These are phyloP conservation scores for Threskiornis aethiopicus DNA, from an alignment of 2,797 vertebrate genomes.

Conservation along the genomic window DNA sequence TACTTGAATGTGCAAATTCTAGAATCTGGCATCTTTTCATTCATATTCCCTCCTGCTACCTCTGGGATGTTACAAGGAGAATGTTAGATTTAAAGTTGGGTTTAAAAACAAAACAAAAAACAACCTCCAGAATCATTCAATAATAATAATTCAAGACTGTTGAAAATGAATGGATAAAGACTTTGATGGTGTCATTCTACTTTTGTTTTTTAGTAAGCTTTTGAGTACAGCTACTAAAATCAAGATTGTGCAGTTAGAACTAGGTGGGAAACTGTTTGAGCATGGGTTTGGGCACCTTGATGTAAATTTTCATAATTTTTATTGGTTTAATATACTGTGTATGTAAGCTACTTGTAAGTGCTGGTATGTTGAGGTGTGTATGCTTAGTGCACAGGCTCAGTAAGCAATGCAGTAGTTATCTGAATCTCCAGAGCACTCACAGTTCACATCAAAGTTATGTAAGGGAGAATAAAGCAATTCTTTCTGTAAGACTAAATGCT, in stretches of 20 bases:
- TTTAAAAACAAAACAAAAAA: not conserved
- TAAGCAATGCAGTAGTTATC: not conserved
- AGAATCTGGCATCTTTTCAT: slow-evolving; percentile 5
- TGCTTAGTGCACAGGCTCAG: not conserved
- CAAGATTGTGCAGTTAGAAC: not conserved
- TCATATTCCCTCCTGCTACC: not conserved
- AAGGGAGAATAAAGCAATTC: not conserved
- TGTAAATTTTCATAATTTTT: not conserved
- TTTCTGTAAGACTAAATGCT: not conserved
- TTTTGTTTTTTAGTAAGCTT: not conserved
- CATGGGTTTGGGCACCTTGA: not conserved
- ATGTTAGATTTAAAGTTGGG: not conserved
- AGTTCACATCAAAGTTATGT: not conserved
- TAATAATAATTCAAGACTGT: not conserved
- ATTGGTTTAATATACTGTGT: not conserved
- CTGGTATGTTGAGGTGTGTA: not conserved
- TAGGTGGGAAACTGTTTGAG: not conserved
- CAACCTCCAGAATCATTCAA: not conserved
- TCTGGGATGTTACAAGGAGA: not conserved
- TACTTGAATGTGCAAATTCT: not conserved
- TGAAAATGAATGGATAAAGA: not conserved
- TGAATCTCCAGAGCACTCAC: not conserved
- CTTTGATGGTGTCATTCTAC: not conserved
- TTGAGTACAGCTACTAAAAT: not conserved
- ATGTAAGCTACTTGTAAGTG: not conserved